A percentile compares a stretch with the other conserved stretches of the same genome.
Evolutionary conservation across 2,113 vertebrate species (phyloP).

Genomic region (Psophia crepitans): DNA sequence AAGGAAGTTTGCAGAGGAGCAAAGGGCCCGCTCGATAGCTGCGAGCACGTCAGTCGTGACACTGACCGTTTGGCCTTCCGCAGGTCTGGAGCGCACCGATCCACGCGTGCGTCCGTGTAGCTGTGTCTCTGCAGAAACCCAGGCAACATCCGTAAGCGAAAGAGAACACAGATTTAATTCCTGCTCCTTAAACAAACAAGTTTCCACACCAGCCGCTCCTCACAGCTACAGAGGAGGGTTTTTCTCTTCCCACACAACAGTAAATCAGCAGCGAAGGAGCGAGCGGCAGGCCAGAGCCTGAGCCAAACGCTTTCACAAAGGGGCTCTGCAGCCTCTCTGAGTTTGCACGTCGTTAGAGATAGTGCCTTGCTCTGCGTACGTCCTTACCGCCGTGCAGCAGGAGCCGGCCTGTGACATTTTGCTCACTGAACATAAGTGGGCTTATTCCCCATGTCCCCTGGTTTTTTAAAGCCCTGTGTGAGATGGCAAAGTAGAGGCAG

Average conservation of each 20-base stretch:
- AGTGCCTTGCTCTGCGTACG: background rate
- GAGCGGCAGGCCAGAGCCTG: too few species aligned
- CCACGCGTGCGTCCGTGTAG: rapidly evolving
- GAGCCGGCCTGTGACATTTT: background rate
- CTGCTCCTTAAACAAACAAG: background rate
- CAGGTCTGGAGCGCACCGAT: background rate
- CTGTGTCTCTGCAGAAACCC: background rate
- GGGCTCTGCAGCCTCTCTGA: background rate
- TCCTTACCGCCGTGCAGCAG: background rate
- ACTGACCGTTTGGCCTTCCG: background rate
- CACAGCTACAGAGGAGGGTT: background rate
- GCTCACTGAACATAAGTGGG: background rate
- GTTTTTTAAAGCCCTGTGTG: background rate
- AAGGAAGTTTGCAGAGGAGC: background rate
- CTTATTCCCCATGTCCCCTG: background rate
- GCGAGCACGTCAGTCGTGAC: background rate
- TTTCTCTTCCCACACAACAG: background rate
- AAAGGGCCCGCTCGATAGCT: background rate
- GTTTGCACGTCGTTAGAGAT: background rate
- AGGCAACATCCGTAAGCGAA: background rate
- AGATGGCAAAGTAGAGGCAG: background rate
- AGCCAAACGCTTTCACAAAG: background rate
- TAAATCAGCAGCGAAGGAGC: background rate
- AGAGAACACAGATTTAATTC: background rate
- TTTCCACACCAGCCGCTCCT: background rate